Conservation (phyloP, 2,888 invertebrate species). For the Nineta flava region DNA sequence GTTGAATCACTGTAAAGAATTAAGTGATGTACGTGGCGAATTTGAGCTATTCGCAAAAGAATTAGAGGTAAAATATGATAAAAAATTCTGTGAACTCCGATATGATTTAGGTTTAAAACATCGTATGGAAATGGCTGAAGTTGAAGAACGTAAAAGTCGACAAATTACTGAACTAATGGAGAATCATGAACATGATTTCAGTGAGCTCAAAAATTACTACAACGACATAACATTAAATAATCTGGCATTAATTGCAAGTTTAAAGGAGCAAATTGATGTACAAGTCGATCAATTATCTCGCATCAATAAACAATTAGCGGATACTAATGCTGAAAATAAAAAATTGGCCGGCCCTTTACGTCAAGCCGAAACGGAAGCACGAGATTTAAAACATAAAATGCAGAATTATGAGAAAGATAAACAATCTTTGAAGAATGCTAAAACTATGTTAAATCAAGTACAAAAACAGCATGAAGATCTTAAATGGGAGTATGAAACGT, state of each 20-base stretch:
- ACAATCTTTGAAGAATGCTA: constrained; percentile 43
- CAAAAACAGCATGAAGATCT: constrained; percentile 42
- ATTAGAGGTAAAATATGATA: constrained; percentile 53
- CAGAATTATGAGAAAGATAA: constrained; percentile 79
- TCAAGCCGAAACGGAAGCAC: constrained; percentile 50
- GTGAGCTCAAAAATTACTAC: constrained; percentile 86
- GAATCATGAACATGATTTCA: constrained; percentile 71
- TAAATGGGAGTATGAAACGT: constrained; percentile 46
- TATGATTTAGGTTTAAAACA: constrained; percentile 56
- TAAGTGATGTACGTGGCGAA: constrained; percentile 39
- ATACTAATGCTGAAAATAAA: constrained; percentile 57
- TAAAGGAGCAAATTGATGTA: constrained; percentile 73
- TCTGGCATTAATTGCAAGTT: constrained; percentile 72
- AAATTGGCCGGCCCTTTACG: constrained; percentile 56
- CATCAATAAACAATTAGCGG: constrained; percentile 47
- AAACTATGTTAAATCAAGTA: constrained; percentile 28
- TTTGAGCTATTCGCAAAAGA: constrained; percentile 53
- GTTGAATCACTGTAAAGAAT: constrained; percentile 34
- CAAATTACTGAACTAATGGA: constrained; percentile 67
- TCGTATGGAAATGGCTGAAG: constrained; percentile 71
- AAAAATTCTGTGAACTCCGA: constrained; percentile 54
- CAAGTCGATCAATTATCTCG: constrained; percentile 65
- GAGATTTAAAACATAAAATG: constrained; percentile 57
- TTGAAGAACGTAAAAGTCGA: constrained; percentile 81
- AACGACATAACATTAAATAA: constrained; percentile 90